phyloP scores from a whole-genome alignment of 2,888 invertebrate genomes.

The Herminia tarsipennalis region DNA sequence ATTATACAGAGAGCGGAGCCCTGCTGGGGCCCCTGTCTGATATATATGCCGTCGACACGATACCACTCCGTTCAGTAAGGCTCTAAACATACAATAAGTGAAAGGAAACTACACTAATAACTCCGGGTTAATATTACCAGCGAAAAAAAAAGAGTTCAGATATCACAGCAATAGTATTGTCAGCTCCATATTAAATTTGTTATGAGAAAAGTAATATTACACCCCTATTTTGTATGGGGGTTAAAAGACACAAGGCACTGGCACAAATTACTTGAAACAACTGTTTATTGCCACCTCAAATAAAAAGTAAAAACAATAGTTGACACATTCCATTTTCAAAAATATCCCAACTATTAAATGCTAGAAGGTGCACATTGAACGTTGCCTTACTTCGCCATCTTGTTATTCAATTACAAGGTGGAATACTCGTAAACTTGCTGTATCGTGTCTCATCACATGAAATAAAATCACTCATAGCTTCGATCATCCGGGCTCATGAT shows the following conservation, averaged over 20 bases:
- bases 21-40: conserved; percentile 37
- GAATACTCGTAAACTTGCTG: conserved; percentile 41
- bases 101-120: neutral
- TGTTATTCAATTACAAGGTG: conserved; percentile 46
- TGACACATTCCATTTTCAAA: neutral
- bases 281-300: no score
- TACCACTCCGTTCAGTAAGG: conserved; percentile 32
- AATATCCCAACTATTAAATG: neutral
- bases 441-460: conserved; percentile 38
- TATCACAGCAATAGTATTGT: no score
- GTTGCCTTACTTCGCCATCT: conserved; percentile 31
- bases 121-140: neutral
- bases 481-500: no score
- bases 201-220: no score
- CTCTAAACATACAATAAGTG: conserved; percentile 15
- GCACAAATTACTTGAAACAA: no score
- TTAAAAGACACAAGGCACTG: neutral
- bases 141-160: no score
- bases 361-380: no score
- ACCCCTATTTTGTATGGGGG: no score
- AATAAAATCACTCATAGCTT: conserved; percentile 25
- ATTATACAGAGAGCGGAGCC: conserved; percentile 27
- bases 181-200: no score
- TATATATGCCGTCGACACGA: conserved; percentile 43
- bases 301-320: no score